These are phyloP conservation scores for Cephus rjabovi DNA, from an alignment of 2,888 invertebrate species.

Conservation along the genomic window DNA sequence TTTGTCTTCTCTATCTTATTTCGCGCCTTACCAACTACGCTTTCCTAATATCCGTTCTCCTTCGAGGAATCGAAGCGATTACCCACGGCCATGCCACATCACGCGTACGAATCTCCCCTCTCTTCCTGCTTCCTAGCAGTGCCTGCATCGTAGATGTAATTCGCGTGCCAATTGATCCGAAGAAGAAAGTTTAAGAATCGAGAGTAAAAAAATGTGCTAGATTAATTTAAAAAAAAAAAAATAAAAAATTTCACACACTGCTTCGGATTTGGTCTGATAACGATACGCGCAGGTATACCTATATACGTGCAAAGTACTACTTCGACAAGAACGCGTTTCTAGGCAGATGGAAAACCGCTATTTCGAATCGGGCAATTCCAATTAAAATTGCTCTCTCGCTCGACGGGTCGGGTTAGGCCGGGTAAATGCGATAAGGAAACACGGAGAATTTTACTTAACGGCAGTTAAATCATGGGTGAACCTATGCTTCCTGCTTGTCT, in stretches of 20 bases:
- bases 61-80: constrained; percentile 60
- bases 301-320: not conserved
- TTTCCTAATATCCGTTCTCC: constrained; percentile 64
- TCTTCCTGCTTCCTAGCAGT: not conserved
- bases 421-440: constrained; percentile 39
- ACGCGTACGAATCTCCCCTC: not conserved
- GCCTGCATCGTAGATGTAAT: too few relatives aligned
- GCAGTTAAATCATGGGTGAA: constrained; percentile 55
- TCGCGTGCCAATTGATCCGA: not conserved
- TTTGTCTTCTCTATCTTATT: constrained; percentile 25
- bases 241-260: not conserved
- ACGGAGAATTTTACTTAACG: constrained; percentile 45
- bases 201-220: not conserved
- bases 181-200: not conserved
- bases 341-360: not conserved
- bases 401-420: not conserved
- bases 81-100: constrained; percentile 37
- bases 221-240: not conserved
- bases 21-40: constrained; percentile 39
- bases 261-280: not conserved
- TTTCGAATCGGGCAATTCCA: constrained; percentile 28
- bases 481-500: constrained; percentile 41
- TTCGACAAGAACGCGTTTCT: not conserved
- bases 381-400: not conserved
- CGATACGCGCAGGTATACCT: not conserved